A percentile compares a stretch with the other conserved stretches of the same genome.
phyloP scores from a whole-genome alignment of 2,888 invertebrate species.

The Eupsilia transversa region DNA sequence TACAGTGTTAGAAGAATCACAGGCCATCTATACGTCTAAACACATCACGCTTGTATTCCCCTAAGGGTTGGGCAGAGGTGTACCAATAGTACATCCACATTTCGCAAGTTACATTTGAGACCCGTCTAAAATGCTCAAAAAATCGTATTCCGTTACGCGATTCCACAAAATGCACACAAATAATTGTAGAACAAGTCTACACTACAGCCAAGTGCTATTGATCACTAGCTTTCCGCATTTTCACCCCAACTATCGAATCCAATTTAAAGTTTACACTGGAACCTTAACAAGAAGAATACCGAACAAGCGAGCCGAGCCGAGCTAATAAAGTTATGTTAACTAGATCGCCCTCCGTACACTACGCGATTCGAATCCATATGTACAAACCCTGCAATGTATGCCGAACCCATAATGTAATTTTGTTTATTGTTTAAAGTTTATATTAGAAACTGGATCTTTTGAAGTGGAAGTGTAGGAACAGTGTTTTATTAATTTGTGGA shows the following conservation, averaged over 20 bases:
- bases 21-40: not conserved
- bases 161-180: conserved; percentile 40
- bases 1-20: not conserved
- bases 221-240: conserved; percentile 60
- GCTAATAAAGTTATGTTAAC: conserved; percentile 67
- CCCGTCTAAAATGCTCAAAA: not conserved
- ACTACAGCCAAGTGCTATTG: conserved; percentile 59
- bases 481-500: conserved; percentile 31
- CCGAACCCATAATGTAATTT: conserved; percentile 32
- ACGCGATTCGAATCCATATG: conserved; percentile 43
- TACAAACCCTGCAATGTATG: conserved; percentile 47
- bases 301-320: conserved; percentile 60
- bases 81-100: no score
- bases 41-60: no score
- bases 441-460: conserved; percentile 39
- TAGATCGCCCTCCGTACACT: conserved; percentile 49
- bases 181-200: conserved; percentile 40
- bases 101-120: no score
- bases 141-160: not conserved
- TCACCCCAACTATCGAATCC: conserved; percentile 65
- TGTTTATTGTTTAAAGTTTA: conserved; percentile 43
- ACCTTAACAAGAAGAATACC: conserved; percentile 65
- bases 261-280: conserved; percentile 69
- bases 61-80: no score
- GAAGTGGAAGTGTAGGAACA: conserved; percentile 32